Conservation (phyloP, 2,888 invertebrate species). For the Nemotelus pantherinus region DNA sequence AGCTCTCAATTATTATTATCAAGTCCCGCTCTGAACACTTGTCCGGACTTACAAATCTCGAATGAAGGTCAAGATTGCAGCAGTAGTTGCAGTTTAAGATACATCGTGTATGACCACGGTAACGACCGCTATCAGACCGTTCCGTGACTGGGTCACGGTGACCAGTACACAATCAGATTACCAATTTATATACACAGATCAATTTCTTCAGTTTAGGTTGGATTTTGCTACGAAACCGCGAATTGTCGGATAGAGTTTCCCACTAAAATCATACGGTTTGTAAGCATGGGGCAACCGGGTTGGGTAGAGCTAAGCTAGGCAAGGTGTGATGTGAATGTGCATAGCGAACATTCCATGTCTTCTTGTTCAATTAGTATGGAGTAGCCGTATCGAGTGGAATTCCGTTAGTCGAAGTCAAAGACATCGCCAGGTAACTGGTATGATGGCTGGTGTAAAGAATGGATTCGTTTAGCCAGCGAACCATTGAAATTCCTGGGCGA, state of each 20-base stretch:
- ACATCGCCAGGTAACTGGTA: no score
- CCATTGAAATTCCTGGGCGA: no score
- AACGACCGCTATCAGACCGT: not conserved
- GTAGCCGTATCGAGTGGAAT: no score
- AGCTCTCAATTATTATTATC: no score
- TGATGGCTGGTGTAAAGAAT: no score
- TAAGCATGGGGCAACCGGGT: no score
- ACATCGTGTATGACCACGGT: constrained; percentile 2
- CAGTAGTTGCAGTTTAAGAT: not conserved
- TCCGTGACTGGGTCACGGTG: constrained; percentile 31
- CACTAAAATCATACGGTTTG: not conserved
- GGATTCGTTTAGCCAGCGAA: no score
- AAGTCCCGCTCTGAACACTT: not conserved
- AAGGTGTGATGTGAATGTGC: no score
- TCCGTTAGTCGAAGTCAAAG: no score
- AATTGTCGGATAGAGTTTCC: constrained; percentile 7
- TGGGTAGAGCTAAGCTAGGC: no score
- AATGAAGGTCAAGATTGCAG: constrained; percentile 22
- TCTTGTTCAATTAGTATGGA: no score
- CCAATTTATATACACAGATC: not conserved
- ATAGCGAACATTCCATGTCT: no score
- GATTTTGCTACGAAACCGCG: constrained; percentile 29
- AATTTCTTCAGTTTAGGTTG: not conserved
- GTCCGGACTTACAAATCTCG: constrained; percentile 7
- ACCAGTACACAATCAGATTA: constrained; percentile 14